Percentiles rank a stretch among this genome's conserved stretches.
These are phyloP conservation scores for Alligator sinensis DNA, from an alignment of 2,113 vertebrate genomes.

Conservation along the genomic window DNA sequence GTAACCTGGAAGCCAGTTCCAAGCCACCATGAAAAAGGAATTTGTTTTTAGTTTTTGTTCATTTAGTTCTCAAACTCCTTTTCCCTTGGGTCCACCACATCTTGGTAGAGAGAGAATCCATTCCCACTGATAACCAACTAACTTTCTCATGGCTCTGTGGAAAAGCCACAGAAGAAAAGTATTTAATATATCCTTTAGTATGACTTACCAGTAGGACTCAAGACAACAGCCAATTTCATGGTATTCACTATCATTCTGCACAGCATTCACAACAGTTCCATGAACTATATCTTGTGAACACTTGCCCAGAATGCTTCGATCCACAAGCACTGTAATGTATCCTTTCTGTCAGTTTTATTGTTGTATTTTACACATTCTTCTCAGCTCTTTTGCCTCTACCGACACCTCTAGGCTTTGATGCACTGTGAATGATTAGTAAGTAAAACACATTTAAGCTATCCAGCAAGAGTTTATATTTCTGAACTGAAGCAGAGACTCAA, in stretches of 20 bases:
- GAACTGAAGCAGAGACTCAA: constrained; percentile 10
- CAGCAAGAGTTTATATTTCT: constrained; percentile 33
- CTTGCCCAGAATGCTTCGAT: not conserved
- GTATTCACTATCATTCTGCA: not conserved
- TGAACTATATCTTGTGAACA: not conserved
- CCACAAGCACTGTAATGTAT: not conserved
- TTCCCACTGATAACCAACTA: not conserved
- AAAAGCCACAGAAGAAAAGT: not conserved
- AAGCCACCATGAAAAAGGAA: too few species aligned
- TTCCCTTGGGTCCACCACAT: too few species aligned
- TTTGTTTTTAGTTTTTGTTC: too few species aligned
- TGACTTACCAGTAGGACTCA: not conserved
- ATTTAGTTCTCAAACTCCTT: too few species aligned
- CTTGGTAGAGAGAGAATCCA: too few species aligned
- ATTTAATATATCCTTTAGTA: not conserved
- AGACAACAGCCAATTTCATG: not conserved
- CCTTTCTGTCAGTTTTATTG: not conserved
- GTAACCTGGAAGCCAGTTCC: too few species aligned
- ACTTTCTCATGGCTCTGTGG: not conserved
- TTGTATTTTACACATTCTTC: not conserved
- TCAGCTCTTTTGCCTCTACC: not conserved
- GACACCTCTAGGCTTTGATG: not conserved
- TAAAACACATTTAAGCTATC: constrained; percentile 5
- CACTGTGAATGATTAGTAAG: not conserved
- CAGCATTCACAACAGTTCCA: not conserved